Evolutionary conservation across 2,113 vertebrate genomes (phyloP).

Genomic region (Oceanodroma tethys): DNA sequence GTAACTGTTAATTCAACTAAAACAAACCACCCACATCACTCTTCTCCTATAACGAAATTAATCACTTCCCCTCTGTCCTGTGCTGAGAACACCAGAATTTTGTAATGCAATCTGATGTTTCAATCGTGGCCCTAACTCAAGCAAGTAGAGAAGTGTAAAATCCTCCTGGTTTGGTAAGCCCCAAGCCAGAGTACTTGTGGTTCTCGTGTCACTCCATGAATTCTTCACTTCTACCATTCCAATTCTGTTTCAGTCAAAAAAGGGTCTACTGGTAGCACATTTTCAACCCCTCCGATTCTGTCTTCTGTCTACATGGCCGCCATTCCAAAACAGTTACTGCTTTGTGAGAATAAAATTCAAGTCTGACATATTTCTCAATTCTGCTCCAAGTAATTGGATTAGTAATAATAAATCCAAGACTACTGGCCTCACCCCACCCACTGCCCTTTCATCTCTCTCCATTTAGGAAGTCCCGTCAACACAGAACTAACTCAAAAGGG

Average conservation of each 20-base stretch:
- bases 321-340: background rate
- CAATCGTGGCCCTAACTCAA: background rate
- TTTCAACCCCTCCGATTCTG: background rate
- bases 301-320: background rate
- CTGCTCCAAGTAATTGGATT: background rate
- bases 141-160: background rate
- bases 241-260: background rate
- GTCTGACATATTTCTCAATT: background rate
- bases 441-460: background rate
- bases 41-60: background rate
- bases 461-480: background rate
- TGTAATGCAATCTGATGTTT: fast-evolving
- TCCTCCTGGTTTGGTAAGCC: background rate
- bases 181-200: background rate
- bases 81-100: background rate
- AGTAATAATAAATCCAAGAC: background rate
- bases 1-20: background rate
- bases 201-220: fast-evolving
- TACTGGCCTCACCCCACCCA: background rate
- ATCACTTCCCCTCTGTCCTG: background rate
- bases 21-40: background rate
- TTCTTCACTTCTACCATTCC: background rate
- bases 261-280: background rate
- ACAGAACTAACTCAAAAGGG: background rate
- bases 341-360: background rate